Percentiles rank a stretch among this genome's conserved stretches.
These are phyloP conservation scores for Babyrousa celebensis DNA, from an alignment of 2,797 vertebrate species.

Conservation along the genomic window DNA sequence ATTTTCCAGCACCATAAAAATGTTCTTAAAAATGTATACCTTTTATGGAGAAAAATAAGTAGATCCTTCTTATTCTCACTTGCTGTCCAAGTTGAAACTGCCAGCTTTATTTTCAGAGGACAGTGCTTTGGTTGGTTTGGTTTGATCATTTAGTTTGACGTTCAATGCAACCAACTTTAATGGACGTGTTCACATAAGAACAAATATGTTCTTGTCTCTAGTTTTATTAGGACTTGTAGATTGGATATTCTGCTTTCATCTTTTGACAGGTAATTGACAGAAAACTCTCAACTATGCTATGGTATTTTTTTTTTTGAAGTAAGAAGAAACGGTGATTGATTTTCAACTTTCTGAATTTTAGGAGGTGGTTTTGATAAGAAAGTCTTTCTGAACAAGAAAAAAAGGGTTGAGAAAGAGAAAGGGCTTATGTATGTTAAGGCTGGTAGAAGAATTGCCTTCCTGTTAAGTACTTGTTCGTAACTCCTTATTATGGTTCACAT, in stretches of 20 bases:
- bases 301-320: neutral
- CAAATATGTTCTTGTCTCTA: neutral
- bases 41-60: neutral
- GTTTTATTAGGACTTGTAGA: neutral
- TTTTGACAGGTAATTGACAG: neutral
- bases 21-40: neutral
- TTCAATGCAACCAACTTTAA: neutral
- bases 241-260: neutral
- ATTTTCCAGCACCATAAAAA: neutral
- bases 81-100: neutral
- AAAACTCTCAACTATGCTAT: neutral
- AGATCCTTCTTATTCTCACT: neutral
- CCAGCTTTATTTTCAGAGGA: neutral
- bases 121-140: neutral
- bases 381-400: neutral
- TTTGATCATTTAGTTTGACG: neutral
- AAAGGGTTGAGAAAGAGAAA: constrained; percentile 65
- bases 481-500: constrained; percentile 36
- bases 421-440: constrained; percentile 70
- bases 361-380: neutral
- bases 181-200: neutral
- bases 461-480: constrained; percentile 70
- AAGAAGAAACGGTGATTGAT: neutral
- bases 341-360: constrained; percentile 40
- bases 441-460: constrained; percentile 58